phyloP scores from a whole-genome alignment of 2,797 vertebrate genomes.

The Cheirogaleus major region DNA sequence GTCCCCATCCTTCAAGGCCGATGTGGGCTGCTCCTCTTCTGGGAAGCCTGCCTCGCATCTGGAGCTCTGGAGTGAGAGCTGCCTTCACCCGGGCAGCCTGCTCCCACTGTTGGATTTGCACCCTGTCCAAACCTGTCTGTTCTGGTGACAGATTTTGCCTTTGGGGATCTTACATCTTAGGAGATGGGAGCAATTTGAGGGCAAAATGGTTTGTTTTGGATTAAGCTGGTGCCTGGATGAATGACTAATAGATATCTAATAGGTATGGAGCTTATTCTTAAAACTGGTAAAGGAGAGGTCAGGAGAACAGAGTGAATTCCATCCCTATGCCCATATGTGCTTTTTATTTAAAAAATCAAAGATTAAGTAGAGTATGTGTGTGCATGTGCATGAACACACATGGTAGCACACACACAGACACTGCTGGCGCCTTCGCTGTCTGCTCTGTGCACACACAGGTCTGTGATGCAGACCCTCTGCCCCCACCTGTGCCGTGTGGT shows the following conservation, averaged over 20 bases:
- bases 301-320: not conserved
- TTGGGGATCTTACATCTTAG: not conserved
- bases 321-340: not conserved
- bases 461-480: not conserved
- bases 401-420: no score
- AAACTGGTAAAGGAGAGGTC: not conserved
- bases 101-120: not conserved
- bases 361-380: not conserved
- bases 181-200: not conserved
- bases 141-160: not conserved
- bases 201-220: not conserved
- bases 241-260: not conserved
- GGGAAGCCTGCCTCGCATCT: not conserved
- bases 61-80: not conserved
- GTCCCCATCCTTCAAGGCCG: not conserved
- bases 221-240: not conserved
- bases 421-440: not conserved
- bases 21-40: not conserved
- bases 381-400: accelerated
- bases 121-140: not conserved
- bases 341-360: not conserved
- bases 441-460: accelerated
- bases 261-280: not conserved
- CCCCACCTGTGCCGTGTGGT: not conserved
- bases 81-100: not conserved